A percentile compares a stretch with the other conserved stretches of the same genome.
These are phyloP conservation scores for Micromesistius poutassou DNA, from an alignment of 2,797 vertebrate species.

Conservation along the genomic window DNA sequence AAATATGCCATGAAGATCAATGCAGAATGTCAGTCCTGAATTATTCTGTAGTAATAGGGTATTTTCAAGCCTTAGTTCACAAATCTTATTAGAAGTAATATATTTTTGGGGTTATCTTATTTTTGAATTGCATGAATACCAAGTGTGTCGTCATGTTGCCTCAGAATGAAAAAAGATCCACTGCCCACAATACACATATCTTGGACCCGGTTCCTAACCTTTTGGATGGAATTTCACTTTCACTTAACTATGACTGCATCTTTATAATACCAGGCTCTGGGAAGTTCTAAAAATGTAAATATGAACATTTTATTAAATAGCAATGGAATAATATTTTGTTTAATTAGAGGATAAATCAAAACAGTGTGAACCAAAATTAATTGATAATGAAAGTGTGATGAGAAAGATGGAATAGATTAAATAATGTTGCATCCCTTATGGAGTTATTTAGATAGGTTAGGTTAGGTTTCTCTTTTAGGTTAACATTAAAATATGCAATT, in stretches of 20 bases:
- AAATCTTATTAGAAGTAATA: neutral
- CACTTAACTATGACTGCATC: neutral
- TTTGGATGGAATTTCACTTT: neutral
- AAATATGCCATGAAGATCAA: constrained; percentile 1
- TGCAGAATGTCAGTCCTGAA: constrained; percentile 7
- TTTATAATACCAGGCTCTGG: neutral
- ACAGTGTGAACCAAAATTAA: neutral
- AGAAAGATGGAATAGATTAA: no score
- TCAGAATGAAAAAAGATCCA: neutral
- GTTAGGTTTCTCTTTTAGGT: neutral
- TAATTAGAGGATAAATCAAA: neutral
- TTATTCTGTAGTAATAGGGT: constrained; percentile 1
- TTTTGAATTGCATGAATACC: neutral
- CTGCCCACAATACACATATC: neutral
- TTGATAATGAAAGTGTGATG: no score
- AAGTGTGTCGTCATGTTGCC: neutral
- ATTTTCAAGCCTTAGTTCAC: neutral
- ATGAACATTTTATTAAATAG: neutral
- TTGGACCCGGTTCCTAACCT: neutral
- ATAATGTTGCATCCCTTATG: neutral
- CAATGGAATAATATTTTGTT: neutral
- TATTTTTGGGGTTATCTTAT: neutral
- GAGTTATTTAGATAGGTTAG: neutral
- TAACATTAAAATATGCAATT: neutral
- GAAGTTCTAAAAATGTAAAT: neutral